Conservation (phyloP, 2,797 vertebrate species). For the Xenopus petersii region DNA sequence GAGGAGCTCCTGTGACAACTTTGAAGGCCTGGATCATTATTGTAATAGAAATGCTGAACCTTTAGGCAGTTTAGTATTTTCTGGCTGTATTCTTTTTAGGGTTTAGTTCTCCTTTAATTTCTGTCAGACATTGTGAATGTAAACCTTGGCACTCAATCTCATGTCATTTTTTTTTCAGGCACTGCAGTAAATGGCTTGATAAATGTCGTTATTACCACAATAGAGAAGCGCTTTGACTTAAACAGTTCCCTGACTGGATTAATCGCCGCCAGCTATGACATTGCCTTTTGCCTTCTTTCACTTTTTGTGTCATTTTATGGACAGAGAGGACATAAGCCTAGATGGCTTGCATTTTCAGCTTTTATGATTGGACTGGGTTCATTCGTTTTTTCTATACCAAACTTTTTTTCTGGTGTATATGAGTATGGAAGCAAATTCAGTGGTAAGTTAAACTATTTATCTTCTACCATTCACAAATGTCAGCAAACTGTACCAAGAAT, state of each 20-base stretch:
- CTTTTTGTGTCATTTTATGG: constrained; percentile 71
- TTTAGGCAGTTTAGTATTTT: no score
- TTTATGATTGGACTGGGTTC: constrained; percentile 73
- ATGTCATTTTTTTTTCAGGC: constrained; percentile 55
- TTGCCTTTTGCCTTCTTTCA: constrained; percentile 68
- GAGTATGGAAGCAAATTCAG: constrained; percentile 59
- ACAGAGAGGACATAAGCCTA: constrained; percentile 74
- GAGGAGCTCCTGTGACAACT: no score
- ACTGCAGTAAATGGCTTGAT: constrained; percentile 72
- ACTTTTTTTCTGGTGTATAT: constrained; percentile 67
- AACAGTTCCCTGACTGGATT: constrained; percentile 70
- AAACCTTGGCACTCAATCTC: no score
- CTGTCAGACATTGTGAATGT: no score
- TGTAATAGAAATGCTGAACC: no score
- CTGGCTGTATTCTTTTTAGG: no score
- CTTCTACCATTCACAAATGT: no score
- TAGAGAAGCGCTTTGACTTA: constrained; percentile 74
- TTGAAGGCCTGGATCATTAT: no score
- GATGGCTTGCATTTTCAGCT: constrained; percentile 71
- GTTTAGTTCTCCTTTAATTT: no score
- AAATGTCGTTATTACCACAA: constrained; percentile 72
- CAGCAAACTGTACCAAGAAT: no score
- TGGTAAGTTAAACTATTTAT: constrained; percentile 60
- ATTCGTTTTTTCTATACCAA: constrained; percentile 67
- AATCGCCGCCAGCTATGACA: constrained; percentile 73